These are phyloP conservation scores for Zaprionus obscuricornis DNA, from an alignment of 2,888 invertebrate species.

Conservation along the genomic window DNA sequence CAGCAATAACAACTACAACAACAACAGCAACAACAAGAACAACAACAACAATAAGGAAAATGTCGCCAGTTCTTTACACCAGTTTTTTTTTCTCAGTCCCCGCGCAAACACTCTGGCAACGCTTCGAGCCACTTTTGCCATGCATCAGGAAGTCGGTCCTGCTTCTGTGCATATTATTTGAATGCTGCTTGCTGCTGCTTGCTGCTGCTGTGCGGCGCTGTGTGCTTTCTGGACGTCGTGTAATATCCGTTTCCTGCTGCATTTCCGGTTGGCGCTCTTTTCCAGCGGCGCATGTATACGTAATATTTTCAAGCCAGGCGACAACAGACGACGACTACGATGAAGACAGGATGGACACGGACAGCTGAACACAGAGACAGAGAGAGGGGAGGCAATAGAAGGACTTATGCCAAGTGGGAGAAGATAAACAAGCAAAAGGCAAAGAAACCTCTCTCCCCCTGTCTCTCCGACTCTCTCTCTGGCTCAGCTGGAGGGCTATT, in stretches of 20 bases:
- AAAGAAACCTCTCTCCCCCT: no score
- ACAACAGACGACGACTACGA: conserved; percentile 20
- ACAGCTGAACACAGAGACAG: no score
- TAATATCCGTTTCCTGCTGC: conserved; percentile 79
- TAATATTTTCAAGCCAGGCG: conserved; percentile 57
- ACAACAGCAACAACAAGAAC: conserved; percentile 15
- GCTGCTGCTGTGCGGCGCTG: conserved; percentile 23
- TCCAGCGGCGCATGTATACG: conserved; percentile 49
- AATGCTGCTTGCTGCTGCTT: no score
- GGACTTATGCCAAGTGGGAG: no score
- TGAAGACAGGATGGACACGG: background rate
- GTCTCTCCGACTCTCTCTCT: no score
- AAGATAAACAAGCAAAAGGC: no score
- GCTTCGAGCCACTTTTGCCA: no score
- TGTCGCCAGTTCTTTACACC: conserved; percentile 30
- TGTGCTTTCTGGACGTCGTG: conserved; percentile 78
- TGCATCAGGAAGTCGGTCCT: conserved; percentile 77
- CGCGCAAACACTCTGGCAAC: no score
- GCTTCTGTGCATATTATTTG: conserved; percentile 71
- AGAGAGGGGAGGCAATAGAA: no score
- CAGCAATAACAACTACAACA: conserved; percentile 6
- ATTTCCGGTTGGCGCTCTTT: conserved; percentile 73
- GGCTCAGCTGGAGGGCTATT: no score
- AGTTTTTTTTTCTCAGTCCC: no score
- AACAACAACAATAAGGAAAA: conserved; percentile 33